phyloP scores from a whole-genome alignment of 2,888 invertebrate genomes.

The Drosophila cognata region DNA sequence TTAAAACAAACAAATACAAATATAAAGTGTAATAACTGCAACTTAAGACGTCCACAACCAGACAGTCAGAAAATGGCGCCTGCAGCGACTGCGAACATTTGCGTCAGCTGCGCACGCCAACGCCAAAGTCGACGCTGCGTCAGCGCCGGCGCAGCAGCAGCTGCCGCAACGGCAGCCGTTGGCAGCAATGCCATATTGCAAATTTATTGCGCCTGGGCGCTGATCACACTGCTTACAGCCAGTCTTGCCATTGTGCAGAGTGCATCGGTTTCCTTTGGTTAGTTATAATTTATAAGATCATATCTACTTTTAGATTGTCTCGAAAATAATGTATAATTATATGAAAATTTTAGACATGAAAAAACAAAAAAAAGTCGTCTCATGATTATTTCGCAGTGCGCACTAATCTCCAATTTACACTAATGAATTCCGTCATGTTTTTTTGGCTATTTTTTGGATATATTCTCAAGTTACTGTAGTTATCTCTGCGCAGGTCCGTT shows the following conservation, averaged over 20 bases:
- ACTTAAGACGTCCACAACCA: conserved; percentile 45
- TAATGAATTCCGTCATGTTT: neutral
- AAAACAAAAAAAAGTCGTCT: neutral
- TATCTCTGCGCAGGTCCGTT: conserved; percentile 22
- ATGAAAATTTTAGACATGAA: neutral
- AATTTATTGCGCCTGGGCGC: conserved; percentile 75
- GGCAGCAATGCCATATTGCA: conserved; percentile 62
- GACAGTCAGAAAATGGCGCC: conserved; percentile 65
- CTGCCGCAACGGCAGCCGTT: conserved; percentile 28
- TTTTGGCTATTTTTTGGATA: conserved; percentile 11
- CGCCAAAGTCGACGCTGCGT: conserved; percentile 56
- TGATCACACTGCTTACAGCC: conserved; percentile 75
- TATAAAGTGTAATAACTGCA: conserved; percentile 39
- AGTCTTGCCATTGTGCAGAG: conserved; percentile 77
- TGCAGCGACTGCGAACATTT: conserved; percentile 47
- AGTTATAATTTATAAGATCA: conserved; percentile 50
- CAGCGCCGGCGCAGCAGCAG: conserved; percentile 37
- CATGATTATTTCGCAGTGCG: neutral
- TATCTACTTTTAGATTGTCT: neutral
- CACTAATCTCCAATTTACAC: neutral
- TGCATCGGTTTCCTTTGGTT: conserved; percentile 84
- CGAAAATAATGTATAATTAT: neutral
- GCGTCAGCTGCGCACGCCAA: conserved; percentile 58
- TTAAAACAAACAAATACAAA: conserved; percentile 41
- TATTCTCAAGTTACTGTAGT: conserved; percentile 8